A percentile compares a stretch with the other conserved stretches of the same genome.
These are phyloP conservation scores for Gymnorhina tibicen DNA, from an alignment of 2,113 vertebrate genomes.

Conservation along the genomic window DNA sequence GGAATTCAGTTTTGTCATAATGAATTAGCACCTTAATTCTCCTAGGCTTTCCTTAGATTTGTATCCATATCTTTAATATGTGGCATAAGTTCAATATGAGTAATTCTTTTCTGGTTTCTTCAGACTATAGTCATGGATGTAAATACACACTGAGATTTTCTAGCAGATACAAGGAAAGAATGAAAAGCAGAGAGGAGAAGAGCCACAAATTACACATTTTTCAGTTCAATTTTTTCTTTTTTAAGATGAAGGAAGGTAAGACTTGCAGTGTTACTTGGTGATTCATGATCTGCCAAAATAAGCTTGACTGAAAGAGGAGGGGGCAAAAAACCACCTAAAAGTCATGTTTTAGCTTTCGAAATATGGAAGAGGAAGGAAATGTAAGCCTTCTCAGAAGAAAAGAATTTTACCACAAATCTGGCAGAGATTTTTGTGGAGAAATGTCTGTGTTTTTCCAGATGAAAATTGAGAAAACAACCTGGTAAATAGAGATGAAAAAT, in stretches of 20 bases:
- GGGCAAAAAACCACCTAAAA: neutral
- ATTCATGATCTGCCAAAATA: constrained; percentile 13
- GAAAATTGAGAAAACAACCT: neutral
- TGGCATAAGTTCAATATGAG: neutral
- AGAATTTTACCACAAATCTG: neutral
- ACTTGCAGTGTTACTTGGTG: neutral
- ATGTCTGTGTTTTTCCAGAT: neutral
- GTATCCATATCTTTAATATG: neutral
- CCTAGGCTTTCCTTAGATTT: neutral
- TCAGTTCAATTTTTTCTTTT: neutral
- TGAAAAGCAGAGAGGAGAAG: neutral
- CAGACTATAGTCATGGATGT: neutral
- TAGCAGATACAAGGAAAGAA: neutral
- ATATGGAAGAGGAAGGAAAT: constrained; percentile 3
- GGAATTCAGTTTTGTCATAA: neutral
- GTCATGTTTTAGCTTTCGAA: neutral
- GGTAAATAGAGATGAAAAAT: neutral
- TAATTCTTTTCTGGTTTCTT: neutral
- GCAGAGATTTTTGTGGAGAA: neutral
- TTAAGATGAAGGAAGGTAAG: neutral
- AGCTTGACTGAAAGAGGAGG: neutral
- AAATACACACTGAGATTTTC: neutral
- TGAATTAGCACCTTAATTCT: neutral
- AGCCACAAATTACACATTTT: neutral
- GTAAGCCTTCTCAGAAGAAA: neutral